Conservation (phyloP, 2,888 invertebrate species). For the Caenorhabditis sp. region DNA sequence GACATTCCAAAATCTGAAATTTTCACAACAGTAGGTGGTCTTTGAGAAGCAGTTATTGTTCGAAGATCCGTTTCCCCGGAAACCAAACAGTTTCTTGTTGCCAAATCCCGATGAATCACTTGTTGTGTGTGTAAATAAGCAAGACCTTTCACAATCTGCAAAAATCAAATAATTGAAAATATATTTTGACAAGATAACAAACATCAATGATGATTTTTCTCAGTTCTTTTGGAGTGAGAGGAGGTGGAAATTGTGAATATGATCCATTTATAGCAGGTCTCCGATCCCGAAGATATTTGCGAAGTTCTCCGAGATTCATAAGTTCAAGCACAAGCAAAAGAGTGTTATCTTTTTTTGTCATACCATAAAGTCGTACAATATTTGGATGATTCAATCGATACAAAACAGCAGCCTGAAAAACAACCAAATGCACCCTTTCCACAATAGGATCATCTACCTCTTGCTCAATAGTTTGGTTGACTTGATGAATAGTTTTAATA, state of each 20-base stretch:
- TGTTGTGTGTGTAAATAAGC: constrained; percentile 80
- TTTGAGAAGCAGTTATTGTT: constrained; percentile 41
- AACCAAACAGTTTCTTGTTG: constrained; percentile 93
- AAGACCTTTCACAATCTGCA: constrained; percentile 82
- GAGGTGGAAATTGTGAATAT: constrained; percentile 77
- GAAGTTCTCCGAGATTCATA: constrained; percentile 79
- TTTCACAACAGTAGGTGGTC: constrained; percentile 65
- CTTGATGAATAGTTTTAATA: constrained; percentile 41
- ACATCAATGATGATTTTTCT: constrained; percentile 76
- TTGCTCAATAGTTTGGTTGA: constrained; percentile 39
- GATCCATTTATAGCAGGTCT: constrained; percentile 31
- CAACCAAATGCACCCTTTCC: no score
- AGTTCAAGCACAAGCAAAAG: constrained; percentile 94
- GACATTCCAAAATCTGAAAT: constrained; percentile 71
- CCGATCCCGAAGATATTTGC: constrained; percentile 56
- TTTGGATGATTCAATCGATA: constrained; percentile 88
- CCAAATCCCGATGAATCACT: constrained; percentile 86
- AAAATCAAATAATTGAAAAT: constrained; percentile 75
- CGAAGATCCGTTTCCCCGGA: constrained; percentile 58
- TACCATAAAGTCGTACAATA: constrained; percentile 78
- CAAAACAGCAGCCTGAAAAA: neutral
- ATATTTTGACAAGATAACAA: constrained; percentile 74
- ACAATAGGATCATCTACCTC: no score
- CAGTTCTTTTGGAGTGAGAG: constrained; percentile 73
- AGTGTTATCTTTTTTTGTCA: constrained; percentile 72